phyloP scores from a whole-genome alignment of 2,797 vertebrate genomes.

The Pitangus sulphuratus region DNA sequence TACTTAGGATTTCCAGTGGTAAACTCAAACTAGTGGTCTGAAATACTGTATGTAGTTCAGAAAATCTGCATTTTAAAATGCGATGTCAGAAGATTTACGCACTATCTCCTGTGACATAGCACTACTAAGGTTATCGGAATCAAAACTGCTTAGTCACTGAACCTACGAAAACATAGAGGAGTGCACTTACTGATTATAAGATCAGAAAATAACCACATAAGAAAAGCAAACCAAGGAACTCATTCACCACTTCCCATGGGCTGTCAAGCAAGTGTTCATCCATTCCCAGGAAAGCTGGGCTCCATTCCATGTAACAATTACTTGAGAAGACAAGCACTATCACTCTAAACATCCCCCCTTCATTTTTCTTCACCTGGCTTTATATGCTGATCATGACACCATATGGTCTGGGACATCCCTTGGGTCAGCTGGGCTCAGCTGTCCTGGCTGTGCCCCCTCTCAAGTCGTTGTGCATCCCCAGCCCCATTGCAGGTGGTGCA shows the following conservation, averaged over 20 bases:
- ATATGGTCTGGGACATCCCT: too few species aligned
- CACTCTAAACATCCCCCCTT: background rate
- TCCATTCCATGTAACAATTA: fast-evolving
- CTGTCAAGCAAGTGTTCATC: background rate
- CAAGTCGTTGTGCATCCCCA: background rate
- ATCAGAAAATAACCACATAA: background rate
- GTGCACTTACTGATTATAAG: background rate
- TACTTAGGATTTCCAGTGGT: background rate
- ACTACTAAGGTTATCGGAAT: background rate
- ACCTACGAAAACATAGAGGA: background rate
- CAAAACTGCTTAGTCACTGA: background rate
- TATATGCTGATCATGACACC: background rate
- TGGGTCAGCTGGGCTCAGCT: background rate
- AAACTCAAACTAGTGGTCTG: background rate
- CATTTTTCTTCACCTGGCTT: background rate
- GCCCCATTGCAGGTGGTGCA: fast-evolving
- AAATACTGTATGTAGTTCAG: background rate
- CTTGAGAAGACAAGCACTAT: background rate
- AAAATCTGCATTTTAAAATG: background rate
- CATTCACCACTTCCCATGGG: background rate
- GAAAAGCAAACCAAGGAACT: background rate
- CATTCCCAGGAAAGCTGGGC: background rate
- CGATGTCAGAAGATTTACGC: background rate
- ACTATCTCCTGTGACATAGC: background rate
- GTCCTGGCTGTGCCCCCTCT: background rate